Evolutionary conservation across 1,140 invertebrate species (phyloP), one percentile per base, ranked within the genome.

Genomic region (Cydia splendana): DNA sequence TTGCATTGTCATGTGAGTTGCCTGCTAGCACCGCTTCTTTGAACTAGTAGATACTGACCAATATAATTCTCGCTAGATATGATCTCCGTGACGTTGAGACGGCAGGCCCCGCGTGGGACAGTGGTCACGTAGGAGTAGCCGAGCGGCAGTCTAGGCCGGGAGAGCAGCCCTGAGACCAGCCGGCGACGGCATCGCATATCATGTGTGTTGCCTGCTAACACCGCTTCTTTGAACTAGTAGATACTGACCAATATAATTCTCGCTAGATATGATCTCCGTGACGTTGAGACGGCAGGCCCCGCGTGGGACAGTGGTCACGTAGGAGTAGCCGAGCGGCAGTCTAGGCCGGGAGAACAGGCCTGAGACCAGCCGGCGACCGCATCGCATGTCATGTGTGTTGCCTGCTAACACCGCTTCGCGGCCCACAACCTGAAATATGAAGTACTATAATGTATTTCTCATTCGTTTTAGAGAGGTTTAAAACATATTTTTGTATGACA

Each of bases 251-350:
- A 99, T 95, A 90, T 96, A 96, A 93, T 99, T 99, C 77, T 95
- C 95, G 82, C 96, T 98, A 77, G 96, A 95, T 76, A 96, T 95
- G 69, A 98, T 94, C 93, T 99, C 97, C n/a, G 97, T 96, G 84
- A 99, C 96, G 83, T 98, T 97, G 81, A 99, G 96, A 81, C 97
- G 96, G 86, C 97, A 98, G 5, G 98, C 98, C 18, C 98, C 98
- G 67, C 94, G 93, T 1, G 98, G 98, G 51, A 99, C 95, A 24
- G 96, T 96, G 0, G 97, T 96, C 18, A 99, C 96, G 79, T 97
- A 94, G 77, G 98, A 96, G 93, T 99, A 99, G 28, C 97, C 98
- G 24, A 95, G 93, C 0, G 96, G 95, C 75, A 97, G 89, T 74
- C 96, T 95, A 9, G 96, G 95, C 69, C 96, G 94, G 0, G 97